Conservation (phyloP, 2,113 vertebrate species). For the Orthochromis indermauri region DNA sequence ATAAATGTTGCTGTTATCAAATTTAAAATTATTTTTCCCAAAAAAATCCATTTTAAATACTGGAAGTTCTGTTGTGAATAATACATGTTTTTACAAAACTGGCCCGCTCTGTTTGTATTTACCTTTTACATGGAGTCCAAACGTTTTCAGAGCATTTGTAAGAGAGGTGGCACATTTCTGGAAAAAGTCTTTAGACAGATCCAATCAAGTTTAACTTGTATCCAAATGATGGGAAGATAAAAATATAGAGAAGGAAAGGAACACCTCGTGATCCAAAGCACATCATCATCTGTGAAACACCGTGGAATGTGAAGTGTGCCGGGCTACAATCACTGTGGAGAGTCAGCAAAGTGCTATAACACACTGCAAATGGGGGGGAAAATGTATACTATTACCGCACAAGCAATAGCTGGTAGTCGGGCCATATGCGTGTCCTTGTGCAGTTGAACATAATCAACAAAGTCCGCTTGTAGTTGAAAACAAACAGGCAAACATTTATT, state of each 20-base stretch:
- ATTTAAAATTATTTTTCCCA: neutral
- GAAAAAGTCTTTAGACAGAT: neutral
- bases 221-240: neutral
- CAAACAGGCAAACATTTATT: neutral
- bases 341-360: neutral
- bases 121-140: neutral
- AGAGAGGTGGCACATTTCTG: rapidly evolving
- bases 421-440: rapidly evolving
- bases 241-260: neutral
- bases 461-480: rapidly evolving
- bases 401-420: neutral
- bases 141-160: neutral
- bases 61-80: neutral
- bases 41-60: neutral
- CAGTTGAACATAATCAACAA: neutral
- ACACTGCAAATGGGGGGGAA: rapidly evolving
- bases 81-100: neutral
- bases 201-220: neutral
- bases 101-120: rapidly evolving
- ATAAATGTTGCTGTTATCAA: neutral
- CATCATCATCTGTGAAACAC: neutral
- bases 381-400: rapidly evolving
- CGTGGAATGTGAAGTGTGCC: rapidly evolving
- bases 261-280: rapidly evolving
- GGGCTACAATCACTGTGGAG: neutral